phyloP scores from a whole-genome alignment of 2,113 vertebrate species.

The Gallinago paraguaiae region DNA sequence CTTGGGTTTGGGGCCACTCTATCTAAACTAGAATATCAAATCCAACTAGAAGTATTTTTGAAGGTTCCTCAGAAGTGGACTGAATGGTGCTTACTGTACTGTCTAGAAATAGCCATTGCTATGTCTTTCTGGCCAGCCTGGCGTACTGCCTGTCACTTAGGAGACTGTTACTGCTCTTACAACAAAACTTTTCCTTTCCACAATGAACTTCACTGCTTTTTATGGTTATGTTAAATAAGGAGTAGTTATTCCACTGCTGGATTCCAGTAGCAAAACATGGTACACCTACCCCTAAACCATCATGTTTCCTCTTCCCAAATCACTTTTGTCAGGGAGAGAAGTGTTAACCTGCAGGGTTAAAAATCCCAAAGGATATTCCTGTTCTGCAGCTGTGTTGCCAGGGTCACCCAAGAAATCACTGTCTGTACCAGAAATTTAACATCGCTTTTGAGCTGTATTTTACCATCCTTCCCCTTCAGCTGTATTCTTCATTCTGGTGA shows the following conservation, averaged over 20 bases:
- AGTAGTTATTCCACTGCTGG: fast-evolving
- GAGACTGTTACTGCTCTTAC: background rate
- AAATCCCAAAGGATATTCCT: background rate
- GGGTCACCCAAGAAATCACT: background rate
- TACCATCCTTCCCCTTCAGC: background rate
- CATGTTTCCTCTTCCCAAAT: background rate
- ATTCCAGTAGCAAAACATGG: background rate
- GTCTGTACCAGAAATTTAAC: background rate
- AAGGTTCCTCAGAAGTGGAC: background rate
- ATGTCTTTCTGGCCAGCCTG: background rate
- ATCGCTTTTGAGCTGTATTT: background rate
- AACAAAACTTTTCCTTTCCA: background rate
- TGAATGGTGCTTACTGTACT: fast-evolving
- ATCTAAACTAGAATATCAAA: background rate
- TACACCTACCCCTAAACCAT: background rate
- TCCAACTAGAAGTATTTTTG: background rate
- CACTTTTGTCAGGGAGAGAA: background rate
- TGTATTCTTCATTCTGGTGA: background rate
- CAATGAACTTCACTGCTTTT: background rate
- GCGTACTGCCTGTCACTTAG: background rate
- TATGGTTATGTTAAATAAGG: background rate
- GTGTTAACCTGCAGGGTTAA: background rate
- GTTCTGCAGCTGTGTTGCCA: background rate
- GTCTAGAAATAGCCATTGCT: background rate
- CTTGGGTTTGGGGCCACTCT: background rate